Conservation (phyloP, 2,113 vertebrate genomes). For the Anoplopoma fimbria region DNA sequence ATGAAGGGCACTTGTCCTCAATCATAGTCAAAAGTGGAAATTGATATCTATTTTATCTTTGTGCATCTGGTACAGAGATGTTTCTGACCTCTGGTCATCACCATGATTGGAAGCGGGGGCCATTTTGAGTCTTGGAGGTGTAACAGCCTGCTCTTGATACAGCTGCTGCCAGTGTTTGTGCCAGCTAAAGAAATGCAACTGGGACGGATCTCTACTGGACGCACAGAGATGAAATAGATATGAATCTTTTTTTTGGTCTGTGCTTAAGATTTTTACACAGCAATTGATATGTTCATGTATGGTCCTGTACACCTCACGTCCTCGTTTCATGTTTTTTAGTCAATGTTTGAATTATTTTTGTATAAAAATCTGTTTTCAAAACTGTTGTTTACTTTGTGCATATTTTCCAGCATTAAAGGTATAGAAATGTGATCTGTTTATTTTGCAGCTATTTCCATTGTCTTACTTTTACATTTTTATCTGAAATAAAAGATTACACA, state of each 20-base stretch:
- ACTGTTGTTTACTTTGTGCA: not conserved
- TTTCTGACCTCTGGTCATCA: not conserved
- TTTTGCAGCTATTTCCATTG: not conserved
- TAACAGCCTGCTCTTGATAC: not conserved
- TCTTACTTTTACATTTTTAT: not conserved
- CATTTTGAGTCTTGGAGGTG: too few species aligned
- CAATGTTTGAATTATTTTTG: not conserved
- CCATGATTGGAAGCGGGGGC: not conserved
- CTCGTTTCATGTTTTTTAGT: slow-evolving; percentile 6
- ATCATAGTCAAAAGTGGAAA: not conserved
- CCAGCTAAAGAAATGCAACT: not conserved
- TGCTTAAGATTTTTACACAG: not conserved
- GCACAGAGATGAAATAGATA: not conserved
- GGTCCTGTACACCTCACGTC: not conserved
- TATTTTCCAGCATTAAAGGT: not conserved
- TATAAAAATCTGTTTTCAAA: not conserved
- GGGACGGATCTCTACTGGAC: not conserved
- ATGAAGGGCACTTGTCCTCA: not conserved
- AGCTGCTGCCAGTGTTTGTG: not conserved
- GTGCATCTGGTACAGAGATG: not conserved
- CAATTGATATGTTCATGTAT: not conserved
- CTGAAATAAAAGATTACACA: not conserved
- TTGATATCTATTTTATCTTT: not conserved
- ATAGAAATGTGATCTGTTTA: not conserved
- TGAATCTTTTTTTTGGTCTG: not conserved